phyloP scores from a whole-genome alignment of 2,888 invertebrate genomes.

The Agrilus mali region DNA sequence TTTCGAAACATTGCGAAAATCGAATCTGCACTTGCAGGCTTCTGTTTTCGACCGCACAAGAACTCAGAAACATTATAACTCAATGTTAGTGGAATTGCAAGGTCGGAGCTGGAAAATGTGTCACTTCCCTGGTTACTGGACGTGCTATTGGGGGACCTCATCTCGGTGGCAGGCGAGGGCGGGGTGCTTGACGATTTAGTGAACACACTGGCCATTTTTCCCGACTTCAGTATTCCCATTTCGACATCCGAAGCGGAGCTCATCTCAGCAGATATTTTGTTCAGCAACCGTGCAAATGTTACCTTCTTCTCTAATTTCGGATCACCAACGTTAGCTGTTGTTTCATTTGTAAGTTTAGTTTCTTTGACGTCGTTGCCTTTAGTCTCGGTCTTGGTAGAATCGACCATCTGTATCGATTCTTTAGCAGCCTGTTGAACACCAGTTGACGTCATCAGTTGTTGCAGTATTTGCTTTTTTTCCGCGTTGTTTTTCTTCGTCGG shows the following conservation, averaged over 20 bases:
- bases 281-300: conserved; percentile 60
- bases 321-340: conserved; percentile 48
- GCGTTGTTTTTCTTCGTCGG: conserved; percentile 61
- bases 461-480: conserved; percentile 67
- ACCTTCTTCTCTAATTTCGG: conserved; percentile 67
- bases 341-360: conserved; percentile 41
- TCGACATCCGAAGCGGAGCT: conserved; percentile 62
- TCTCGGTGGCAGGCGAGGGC: conserved; percentile 53
- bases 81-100: conserved; percentile 48
- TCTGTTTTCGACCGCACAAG: conserved; percentile 34
- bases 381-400: conserved; percentile 1
- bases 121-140: conserved; percentile 67
- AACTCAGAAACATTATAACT: conserved; percentile 40
- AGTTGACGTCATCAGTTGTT: conserved; percentile 62
- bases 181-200: conserved; percentile 41
- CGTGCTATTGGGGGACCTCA: conserved; percentile 52
- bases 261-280: conserved; percentile 67
- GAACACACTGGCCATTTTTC: conserved; percentile 29
- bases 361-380: conserved; percentile 41
- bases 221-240: conserved; percentile 33
- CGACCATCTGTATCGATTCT: conserved; percentile 56
- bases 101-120: conserved; percentile 61
- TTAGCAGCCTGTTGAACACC: conserved; percentile 46
- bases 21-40: conserved; percentile 67
- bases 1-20: conserved; percentile 68